Evolutionary conservation across 2,888 invertebrate species (phyloP).

Genomic region (Hyposoter dolosus): DNA sequence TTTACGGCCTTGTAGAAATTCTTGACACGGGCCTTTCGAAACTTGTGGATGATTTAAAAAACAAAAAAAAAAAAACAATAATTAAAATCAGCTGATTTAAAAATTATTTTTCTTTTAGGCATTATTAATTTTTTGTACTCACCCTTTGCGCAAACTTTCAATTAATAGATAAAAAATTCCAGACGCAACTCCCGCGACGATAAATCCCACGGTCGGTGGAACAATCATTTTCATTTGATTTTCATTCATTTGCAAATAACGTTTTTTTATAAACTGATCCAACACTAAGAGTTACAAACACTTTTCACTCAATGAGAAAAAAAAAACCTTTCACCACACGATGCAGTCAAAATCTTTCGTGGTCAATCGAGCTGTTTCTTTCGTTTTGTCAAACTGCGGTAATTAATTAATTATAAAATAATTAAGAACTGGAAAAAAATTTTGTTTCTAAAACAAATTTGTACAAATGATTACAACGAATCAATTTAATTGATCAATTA

Average conservation of each 20-base stretch:
- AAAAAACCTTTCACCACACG: neutral
- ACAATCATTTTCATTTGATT: slow-evolving; percentile 82
- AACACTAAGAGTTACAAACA: neutral
- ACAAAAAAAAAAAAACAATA: neutral
- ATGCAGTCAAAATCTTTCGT: neutral
- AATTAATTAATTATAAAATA: neutral
- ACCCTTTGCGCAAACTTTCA: slow-evolving; percentile 87
- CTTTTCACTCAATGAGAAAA: neutral
- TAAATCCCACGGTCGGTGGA: slow-evolving; percentile 88
- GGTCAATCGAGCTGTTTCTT: neutral
- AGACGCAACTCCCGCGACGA: slow-evolving; percentile 89
- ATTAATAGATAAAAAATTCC: slow-evolving; percentile 89
- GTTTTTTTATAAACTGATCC: neutral
- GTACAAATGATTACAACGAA: no score
- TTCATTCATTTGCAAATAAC: slow-evolving; percentile 45
- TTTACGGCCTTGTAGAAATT: neutral
- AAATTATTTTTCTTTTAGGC: neutral
- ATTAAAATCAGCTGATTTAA: neutral
- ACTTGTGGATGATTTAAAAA: no score
- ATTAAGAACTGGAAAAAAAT: neutral
- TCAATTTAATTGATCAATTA: neutral
- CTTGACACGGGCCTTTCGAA: neutral
- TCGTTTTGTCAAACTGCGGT: neutral
- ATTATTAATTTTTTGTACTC: slow-evolving; percentile 78
- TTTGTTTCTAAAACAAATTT: neutral